Evolutionary conservation across 2,888 invertebrate species (phyloP), one percentile per base, ranked within the genome.

Genomic region (Tetranychus truncatus): DNA sequence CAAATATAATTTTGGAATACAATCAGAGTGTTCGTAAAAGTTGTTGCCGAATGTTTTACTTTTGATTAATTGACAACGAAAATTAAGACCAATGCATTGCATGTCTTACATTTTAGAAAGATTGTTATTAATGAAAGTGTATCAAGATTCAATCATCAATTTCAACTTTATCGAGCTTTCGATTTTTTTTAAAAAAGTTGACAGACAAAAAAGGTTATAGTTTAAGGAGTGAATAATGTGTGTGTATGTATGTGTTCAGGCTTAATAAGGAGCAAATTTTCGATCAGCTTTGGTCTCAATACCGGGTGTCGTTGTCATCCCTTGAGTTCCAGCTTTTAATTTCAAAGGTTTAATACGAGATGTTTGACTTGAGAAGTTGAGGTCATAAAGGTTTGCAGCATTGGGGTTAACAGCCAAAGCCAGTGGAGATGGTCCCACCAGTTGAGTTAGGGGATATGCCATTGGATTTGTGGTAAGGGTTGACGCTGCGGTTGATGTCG

Each of bases 221-320:
- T 55, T 55, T 55, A 55, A 55, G 55, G 55, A 55, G 55, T 55
- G 55, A 55, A 55, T 55, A 55, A 55, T 55, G 55, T 55, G 55
- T 55, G 55, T 55, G 15, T 55, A 15, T 55, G 55, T 55, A 8
- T 55, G 55, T 69, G 8, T 67, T 24, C 20, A 21, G 8, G 21
- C 20, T 24, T 75, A 76, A 75, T 75, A 73, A 9, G 75, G 75
- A 66, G 74, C 72, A 45, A 76, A 76, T 74, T 73, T 75, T 71
- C 75, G 75, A 46, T 75, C 72, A 67, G 73, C 73, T 74, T 75
- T 76, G 67, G 75, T 76, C 67, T 76, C 76, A 34, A 75, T 66
- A 45, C 75, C 75, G 45, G 76, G 71, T 21, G 74, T 71, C 15
- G 76, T 71, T 21, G 76, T 69, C 66, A 66, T 34, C 34, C 66